Percentiles rank a stretch among this genome's conserved stretches.
These are phyloP conservation scores for Microtus ochrogaster DNA, from an alignment of 2,113 vertebrate genomes.

Conservation along the genomic window DNA sequence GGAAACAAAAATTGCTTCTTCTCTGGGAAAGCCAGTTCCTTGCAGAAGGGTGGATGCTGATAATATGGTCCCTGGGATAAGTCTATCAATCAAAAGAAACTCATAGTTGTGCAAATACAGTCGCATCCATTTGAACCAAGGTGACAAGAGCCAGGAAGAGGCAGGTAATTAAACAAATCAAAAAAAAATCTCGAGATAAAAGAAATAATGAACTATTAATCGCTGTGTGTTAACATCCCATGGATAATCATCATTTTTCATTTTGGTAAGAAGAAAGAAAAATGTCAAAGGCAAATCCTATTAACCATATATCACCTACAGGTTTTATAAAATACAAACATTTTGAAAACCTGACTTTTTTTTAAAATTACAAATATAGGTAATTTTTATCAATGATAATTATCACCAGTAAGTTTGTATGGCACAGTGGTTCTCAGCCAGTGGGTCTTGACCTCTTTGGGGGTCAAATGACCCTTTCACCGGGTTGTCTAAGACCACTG, in stretches of 20 bases:
- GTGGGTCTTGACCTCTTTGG: background rate
- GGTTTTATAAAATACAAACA: background rate
- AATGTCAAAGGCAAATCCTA: background rate
- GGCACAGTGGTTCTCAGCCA: background rate
- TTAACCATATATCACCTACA: background rate
- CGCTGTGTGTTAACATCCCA: background rate
- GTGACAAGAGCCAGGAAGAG: slow-evolving; percentile 38
- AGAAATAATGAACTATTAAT: slow-evolving; percentile 36
- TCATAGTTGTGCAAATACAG: slow-evolving; percentile 30
- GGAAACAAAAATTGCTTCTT: slow-evolving; percentile 69
- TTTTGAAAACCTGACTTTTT: background rate
- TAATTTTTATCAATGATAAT: slow-evolving; percentile 8
- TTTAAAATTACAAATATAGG: background rate
- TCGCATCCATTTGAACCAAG: slow-evolving; percentile 50
- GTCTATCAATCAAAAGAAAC: slow-evolving; percentile 61
- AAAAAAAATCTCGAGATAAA: slow-evolving; percentile 34
- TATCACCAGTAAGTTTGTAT: background rate
- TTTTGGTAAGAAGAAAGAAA: slow-evolving; percentile 30
- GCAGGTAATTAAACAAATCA: background rate
- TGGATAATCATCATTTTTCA: background rate
- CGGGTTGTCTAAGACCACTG: background rate
- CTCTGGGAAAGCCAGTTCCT: slow-evolving; percentile 50
- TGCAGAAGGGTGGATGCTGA: slow-evolving; percentile 53
- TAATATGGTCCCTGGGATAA: background rate
- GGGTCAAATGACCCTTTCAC: background rate